Conservation (phyloP, 2,888 invertebrate genomes). For the Prosapia bicincta region DNA sequence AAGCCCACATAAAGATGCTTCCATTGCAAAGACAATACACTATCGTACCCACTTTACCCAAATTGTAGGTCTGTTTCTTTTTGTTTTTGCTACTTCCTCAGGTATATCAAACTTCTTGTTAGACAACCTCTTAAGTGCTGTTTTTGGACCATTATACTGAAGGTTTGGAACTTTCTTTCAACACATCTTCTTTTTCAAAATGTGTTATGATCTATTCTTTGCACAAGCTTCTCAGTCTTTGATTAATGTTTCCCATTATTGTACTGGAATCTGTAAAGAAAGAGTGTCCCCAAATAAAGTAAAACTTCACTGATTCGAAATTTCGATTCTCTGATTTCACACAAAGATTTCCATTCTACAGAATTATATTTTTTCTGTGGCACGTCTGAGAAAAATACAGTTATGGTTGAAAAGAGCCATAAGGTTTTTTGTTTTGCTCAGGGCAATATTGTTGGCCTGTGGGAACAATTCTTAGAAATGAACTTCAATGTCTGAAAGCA, state of each 20-base stretch:
- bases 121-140: conserved; percentile 12
- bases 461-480: too few relatives aligned
- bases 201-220: neutral
- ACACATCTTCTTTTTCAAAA: neutral
- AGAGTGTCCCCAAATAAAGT: too few relatives aligned
- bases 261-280: neutral
- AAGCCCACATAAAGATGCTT: conserved; percentile 15
- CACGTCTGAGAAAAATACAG: too few relatives aligned
- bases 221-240: neutral
- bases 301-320: too few relatives aligned
- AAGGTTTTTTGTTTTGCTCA: too few relatives aligned
- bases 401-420: too few relatives aligned
- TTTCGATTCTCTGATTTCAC: too few relatives aligned
- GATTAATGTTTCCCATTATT: neutral
- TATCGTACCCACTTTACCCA: conserved; percentile 25
- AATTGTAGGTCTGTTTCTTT: conserved; percentile 11
- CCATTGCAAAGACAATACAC: conserved; percentile 28
- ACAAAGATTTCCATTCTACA: too few relatives aligned
- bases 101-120: conserved; percentile 18
- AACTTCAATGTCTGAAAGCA: too few relatives aligned
- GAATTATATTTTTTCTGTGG: too few relatives aligned
- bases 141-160: conserved; percentile 6
- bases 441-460: too few relatives aligned
- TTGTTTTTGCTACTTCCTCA: conserved; percentile 15
- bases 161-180: neutral